A percentile compares a stretch with the other conserved stretches of the same genome.
These are phyloP conservation scores for Mormyrops attenuatus DNA, from an alignment of 2,797 vertebrate genomes.

Conservation along the genomic window DNA sequence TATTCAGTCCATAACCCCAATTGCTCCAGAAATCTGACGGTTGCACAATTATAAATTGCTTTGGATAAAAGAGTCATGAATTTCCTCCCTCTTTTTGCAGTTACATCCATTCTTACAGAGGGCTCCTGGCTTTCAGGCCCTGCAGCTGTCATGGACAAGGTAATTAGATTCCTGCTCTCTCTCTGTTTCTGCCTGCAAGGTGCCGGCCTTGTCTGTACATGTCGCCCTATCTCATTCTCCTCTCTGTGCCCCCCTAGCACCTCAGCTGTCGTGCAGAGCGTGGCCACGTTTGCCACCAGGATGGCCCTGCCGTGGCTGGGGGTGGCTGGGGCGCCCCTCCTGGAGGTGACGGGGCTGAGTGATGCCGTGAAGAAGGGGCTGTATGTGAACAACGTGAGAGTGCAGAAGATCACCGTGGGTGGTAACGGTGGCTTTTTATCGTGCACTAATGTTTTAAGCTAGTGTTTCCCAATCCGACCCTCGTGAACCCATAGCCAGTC, in stretches of 20 bases:
- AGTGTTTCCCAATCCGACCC: not conserved
- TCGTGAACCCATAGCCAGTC: not conserved
- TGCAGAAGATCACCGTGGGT: slow-evolving; percentile 64
- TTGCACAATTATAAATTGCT: not conserved
- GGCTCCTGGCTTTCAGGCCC: slow-evolving; percentile 56
- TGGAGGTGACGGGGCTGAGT: slow-evolving; percentile 55
- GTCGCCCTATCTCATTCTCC: not conserved
- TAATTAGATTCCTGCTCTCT: slow-evolving; percentile 32
- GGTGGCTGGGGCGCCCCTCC: slow-evolving; percentile 38
- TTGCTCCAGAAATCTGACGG: not conserved
- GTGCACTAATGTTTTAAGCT: not conserved
- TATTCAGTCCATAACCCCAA: not conserved
- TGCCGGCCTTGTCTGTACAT: not conserved
- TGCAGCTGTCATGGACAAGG: slow-evolving; percentile 64
- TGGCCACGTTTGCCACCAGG: slow-evolving; percentile 60
- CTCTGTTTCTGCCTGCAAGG: not conserved
- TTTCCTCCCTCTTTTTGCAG: slow-evolving; percentile 40
- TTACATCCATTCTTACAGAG: slow-evolving; percentile 53
- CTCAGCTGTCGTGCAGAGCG: slow-evolving; percentile 54
- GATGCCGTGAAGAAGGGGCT: slow-evolving; percentile 41
- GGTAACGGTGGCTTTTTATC: slow-evolving; percentile 44
- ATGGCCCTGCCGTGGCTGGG: slow-evolving; percentile 51
- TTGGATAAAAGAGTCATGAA: not conserved
- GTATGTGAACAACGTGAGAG: slow-evolving; percentile 50
- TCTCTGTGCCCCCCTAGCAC: not conserved